Conservation (phyloP, 2,888 invertebrate genomes). For the Melinaea marsaeus region DNA sequence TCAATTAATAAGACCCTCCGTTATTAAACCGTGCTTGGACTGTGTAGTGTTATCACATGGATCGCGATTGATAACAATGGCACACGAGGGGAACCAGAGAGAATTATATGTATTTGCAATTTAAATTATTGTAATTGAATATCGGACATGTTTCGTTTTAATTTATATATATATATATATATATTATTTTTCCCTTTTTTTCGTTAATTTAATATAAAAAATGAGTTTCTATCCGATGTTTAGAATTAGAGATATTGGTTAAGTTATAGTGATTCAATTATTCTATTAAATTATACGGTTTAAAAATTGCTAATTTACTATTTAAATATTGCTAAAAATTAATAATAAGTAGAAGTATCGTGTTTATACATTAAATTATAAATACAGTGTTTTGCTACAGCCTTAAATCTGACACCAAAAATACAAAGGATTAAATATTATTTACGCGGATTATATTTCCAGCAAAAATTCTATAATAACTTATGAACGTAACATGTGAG, state of each 20-base stretch:
- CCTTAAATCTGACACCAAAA: no score
- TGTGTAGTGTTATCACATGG: neutral
- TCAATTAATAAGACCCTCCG: neutral
- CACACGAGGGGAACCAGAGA: slow-evolving; percentile 10
- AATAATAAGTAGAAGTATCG: no score
- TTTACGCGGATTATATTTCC: neutral
- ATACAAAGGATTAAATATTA: neutral
- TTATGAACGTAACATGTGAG: slow-evolving; percentile 21
- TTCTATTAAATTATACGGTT: no score
- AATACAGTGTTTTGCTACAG: no score
- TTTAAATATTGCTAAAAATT: no score
- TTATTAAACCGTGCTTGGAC: neutral
- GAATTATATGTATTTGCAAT: slow-evolving; percentile 20
- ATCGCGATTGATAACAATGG: slow-evolving; percentile 12
- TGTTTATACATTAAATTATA: no score
- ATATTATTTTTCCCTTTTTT: no score
- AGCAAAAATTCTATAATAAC: slow-evolving; percentile 3
- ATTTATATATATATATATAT: neutral
- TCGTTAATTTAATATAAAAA: no score
- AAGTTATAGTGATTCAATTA: no score
- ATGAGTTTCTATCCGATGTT: no score
- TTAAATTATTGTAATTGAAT: slow-evolving; percentile 19
- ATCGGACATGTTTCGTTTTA: slow-evolving; percentile 12
- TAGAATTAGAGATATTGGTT: no score
- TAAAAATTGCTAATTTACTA: no score